Percentiles rank a stretch among this genome's conserved stretches.
Evolutionary conservation across 1,140 invertebrate species (phyloP).

Genomic region (Musca vetustissima): DNA sequence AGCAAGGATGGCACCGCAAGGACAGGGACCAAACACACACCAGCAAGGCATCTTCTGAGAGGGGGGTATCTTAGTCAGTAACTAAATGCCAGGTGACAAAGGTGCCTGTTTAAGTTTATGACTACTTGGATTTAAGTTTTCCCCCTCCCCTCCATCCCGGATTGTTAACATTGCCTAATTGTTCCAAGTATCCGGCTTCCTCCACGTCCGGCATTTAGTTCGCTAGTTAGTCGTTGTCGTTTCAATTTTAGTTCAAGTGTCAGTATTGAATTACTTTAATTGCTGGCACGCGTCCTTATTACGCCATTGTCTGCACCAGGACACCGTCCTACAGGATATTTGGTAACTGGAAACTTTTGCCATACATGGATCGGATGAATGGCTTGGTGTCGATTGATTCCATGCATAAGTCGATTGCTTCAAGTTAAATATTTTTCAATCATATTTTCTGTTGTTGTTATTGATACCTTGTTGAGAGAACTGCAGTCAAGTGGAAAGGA

Average conservation of each 20-base stretch:
- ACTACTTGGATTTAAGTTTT: background rate
- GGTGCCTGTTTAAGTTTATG: no score
- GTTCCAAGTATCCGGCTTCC: slow-evolving; percentile 26
- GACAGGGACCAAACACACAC: background rate
- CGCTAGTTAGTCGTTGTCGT: background rate
- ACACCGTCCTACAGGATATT: no score
- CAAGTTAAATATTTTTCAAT: slow-evolving; percentile 15
- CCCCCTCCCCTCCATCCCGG: background rate
- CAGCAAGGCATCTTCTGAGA: background rate
- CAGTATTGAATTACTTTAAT: slow-evolving; percentile 51
- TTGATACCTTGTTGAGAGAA: slow-evolving; percentile 7
- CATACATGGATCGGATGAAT: no score
- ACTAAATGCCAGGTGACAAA: no score
- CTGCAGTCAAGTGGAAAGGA: slow-evolving; percentile 15
- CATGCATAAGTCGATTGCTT: slow-evolving; percentile 14
- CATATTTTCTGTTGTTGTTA: slow-evolving; percentile 23
- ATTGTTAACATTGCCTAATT: slow-evolving; percentile 45
- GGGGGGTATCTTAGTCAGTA: no score
- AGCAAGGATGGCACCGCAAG: no score
- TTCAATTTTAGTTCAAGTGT: slow-evolving; percentile 5
- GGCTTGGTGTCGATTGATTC: background rate
- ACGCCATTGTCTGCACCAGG: no score
- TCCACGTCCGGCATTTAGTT: background rate
- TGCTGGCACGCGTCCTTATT: slow-evolving; percentile 44
- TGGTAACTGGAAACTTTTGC: background rate